Conservation (phyloP, 2,888 invertebrate genomes). For the Acleris literana region DNA sequence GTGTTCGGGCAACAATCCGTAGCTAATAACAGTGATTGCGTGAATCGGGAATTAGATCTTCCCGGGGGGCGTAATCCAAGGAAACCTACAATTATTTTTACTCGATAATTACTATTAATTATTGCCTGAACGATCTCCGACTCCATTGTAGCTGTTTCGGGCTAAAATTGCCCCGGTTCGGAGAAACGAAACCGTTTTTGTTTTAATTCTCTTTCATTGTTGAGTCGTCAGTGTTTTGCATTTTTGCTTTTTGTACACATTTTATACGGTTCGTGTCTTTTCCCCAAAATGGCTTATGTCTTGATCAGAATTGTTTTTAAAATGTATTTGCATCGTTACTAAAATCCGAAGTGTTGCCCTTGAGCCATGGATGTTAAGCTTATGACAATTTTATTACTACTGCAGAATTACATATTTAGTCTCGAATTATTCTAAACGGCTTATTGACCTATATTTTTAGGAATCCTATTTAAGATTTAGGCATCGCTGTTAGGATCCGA, state of each 20-base stretch:
- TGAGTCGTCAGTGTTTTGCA: slow-evolving; percentile 38
- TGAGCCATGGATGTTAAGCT: no score
- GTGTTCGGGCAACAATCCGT: slow-evolving; percentile 42
- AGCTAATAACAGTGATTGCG: slow-evolving; percentile 67
- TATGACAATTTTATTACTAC: no score
- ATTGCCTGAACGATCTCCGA: slow-evolving; percentile 59
- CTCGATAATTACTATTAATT: slow-evolving; percentile 71
- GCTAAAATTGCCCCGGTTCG: slow-evolving; percentile 36
- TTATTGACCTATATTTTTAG: no score
- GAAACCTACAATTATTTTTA: slow-evolving; percentile 70
- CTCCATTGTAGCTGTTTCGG: slow-evolving; percentile 44
- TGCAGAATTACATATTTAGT: no score
- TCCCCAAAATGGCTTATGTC: slow-evolving; percentile 23
- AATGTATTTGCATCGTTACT: not conserved
- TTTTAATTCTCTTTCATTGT: slow-evolving; percentile 39
- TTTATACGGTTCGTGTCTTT: slow-evolving; percentile 21
- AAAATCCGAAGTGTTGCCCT: no score
- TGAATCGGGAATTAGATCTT: slow-evolving; percentile 65
- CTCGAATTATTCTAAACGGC: no score
- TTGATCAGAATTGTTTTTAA: slow-evolving; percentile 20
- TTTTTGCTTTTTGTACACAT: slow-evolving; percentile 35
- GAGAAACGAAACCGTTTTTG: slow-evolving; percentile 35
- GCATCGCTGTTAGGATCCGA: no score
- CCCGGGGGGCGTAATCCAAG: slow-evolving; percentile 58
- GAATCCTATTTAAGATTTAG: no score